A percentile compares a stretch with the other conserved stretches of the same genome.
Evolutionary conservation across 2,888 invertebrate genomes (phyloP).

Genomic region (Iphiclides podalirius): DNA sequence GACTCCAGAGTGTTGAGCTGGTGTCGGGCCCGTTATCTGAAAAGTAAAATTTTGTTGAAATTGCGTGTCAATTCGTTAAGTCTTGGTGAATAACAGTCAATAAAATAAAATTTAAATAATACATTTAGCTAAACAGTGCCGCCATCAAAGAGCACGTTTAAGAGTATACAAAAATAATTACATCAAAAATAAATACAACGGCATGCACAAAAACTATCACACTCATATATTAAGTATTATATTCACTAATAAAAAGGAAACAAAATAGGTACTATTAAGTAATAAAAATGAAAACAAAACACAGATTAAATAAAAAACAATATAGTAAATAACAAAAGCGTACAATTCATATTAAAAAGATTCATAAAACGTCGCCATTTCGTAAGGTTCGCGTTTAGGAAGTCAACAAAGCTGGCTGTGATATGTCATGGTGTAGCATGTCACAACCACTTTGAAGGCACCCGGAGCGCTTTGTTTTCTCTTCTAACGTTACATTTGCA

Average conservation of each 20-base stretch:
- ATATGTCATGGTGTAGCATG: constrained; percentile 86
- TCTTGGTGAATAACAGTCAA: not conserved
- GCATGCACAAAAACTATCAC: no score
- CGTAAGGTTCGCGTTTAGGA: constrained; percentile 22
- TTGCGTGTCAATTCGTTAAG: not conserved
- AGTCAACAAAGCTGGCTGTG: constrained; percentile 95
- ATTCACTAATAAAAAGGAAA: no score
- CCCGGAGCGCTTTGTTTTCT: constrained; percentile 94
- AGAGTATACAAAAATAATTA: not conserved
- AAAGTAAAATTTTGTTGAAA: not conserved
- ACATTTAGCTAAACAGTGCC: not conserved
- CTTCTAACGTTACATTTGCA: constrained; percentile 89
- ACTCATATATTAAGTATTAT: no score
- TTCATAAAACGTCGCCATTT: not conserved
- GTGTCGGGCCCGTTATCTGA: not conserved
- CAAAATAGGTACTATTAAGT: no score
- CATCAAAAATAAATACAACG: not conserved
- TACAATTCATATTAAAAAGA: not conserved
- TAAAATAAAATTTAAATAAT: not conserved
- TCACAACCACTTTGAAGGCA: constrained; percentile 88
- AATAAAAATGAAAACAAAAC: no score
- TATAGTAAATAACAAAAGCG: no score
- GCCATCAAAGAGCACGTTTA: not conserved
- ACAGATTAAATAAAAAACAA: no score
- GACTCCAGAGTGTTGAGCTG: no score